Base-by-base conservation (phyloP, 2,797 vertebrate species). In the Acanthurus lineatus region DNA sequence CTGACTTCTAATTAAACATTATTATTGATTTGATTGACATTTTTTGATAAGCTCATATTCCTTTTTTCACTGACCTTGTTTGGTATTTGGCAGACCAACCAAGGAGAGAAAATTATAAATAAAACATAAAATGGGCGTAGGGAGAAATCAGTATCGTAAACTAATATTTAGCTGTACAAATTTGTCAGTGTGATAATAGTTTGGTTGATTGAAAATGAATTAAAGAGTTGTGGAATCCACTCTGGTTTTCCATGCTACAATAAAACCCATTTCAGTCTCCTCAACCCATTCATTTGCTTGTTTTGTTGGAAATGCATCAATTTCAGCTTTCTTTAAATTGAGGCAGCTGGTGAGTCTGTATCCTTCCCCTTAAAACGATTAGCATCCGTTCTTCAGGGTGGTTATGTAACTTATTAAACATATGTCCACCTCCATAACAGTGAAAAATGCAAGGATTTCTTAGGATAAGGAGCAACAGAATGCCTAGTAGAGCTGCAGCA, bases 361-460 rank as follows among this genome's bases (percentile, higher is more conserved):
- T 65, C n/a, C 16, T 58, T n/a, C 32, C 54, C 14, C 16, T 57
- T 73, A 54, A 74, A 48, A 65, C 62, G 61, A 79, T 67, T 74
- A 49, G 10, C 68, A 74, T 74, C 56, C 20, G 16, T 64, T 82
- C 20, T 61, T 70, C 69, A 32, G 49, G 62, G 20, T 77, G 47
- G 47, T 76, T 86, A 65, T 47, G 42, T 49, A 73, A 79, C 73
- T 61, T 65, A 56, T 74, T 79, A 40, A 76, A 70, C 32, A 49
- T 28, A 44, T 58, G 42, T 80, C 56, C 15, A 9, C 73, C 47
- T 77, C 69, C 40, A 17, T 61, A 47, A 68, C 67, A 64, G 53
- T 72, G 59, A 45, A 48, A 82, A 82, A 78, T 60, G 6, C 22
- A n/a, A 58, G 53, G 59, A 63, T 79, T 73, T 83, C 25, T 79